phyloP scores from a whole-genome alignment of 1,140 invertebrate species.

The Araneus ventricosus region DNA sequence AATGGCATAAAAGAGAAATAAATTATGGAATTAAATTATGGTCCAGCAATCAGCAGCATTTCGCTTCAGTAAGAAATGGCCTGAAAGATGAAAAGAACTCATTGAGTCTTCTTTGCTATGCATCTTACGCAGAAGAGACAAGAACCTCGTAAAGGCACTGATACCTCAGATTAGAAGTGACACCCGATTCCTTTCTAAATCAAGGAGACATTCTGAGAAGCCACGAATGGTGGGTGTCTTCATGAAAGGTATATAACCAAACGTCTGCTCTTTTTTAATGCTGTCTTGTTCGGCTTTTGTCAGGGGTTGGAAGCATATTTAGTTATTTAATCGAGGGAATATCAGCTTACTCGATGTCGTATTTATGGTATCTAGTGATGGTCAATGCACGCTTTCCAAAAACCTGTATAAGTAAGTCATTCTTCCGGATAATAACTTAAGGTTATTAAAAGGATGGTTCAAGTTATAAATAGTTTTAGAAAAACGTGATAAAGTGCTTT shows the following conservation, averaged over 20 bases:
- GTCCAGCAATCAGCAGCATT: not conserved
- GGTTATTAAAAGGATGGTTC: too few relatives aligned
- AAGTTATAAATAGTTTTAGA: too few relatives aligned
- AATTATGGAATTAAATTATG: too few relatives aligned
- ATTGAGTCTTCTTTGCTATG: too few relatives aligned
- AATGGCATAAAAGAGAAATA: too few relatives aligned
- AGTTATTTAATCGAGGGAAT: not conserved
- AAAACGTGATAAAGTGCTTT: too few relatives aligned
- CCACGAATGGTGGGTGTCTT: not conserved
- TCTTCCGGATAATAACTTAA: too few relatives aligned
- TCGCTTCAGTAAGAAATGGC: not conserved
- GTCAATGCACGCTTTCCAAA: too few relatives aligned
- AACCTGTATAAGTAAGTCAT: too few relatives aligned
- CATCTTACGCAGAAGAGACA: not conserved
- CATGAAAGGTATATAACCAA: not conserved
- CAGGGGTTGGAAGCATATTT: not conserved
- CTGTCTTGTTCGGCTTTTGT: not conserved
- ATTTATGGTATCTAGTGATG: too few relatives aligned
- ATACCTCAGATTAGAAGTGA: not conserved
- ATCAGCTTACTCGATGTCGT: too few relatives aligned
- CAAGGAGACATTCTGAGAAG: not conserved
- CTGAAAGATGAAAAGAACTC: not conserved
- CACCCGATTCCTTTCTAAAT: not conserved
- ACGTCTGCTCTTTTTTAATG: not conserved
- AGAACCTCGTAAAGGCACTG: constrained; percentile 23